These are phyloP conservation scores for Isaurus tuberculatus DNA, from an alignment of 92 coral and sea anemone species.

Conservation along the genomic window DNA sequence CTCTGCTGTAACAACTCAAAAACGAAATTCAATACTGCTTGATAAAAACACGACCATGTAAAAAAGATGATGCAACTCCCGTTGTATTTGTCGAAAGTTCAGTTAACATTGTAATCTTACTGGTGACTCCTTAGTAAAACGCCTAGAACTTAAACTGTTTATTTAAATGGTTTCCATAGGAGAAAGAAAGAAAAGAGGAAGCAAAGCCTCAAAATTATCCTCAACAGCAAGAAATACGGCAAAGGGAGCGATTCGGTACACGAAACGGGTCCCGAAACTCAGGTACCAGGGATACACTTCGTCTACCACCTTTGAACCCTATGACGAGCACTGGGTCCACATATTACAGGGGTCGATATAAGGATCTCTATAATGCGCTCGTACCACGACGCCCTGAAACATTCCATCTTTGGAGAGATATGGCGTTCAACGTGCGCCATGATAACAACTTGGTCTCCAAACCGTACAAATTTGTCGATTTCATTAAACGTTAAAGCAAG, in stretches of 20 bases:
- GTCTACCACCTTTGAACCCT: conserved; percentile 57
- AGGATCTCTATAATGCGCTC: conserved; percentile 59
- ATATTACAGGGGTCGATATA: conserved; percentile 43
- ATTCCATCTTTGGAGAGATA: conserved; percentile 83
- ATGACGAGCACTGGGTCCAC: conserved; percentile 60
- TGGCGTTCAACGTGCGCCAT: conserved; percentile 79
- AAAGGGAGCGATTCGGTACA: conserved; percentile 62
- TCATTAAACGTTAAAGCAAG: conserved; percentile 50
- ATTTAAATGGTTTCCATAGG: neutral
- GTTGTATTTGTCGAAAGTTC: too few relatives aligned
- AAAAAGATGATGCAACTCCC: too few relatives aligned
- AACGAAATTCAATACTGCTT: too few relatives aligned
- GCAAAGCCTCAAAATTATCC: conserved; percentile 1
- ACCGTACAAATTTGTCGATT: conserved; percentile 67
- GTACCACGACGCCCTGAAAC: conserved; percentile 69
- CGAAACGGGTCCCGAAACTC: conserved; percentile 56
- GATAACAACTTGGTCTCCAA: conserved; percentile 72
- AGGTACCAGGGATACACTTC: conserved; percentile 60
- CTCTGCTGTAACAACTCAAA: too few relatives aligned
- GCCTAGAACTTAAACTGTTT: neutral
- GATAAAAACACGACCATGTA: too few relatives aligned
- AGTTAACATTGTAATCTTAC: too few relatives aligned
- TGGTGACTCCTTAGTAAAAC: neutral
- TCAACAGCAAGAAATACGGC: conserved; percentile 51
- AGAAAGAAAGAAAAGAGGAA: conserved; percentile 26